Evolutionary conservation across 1,140 invertebrate genomes (phyloP).

Genomic region (Diploscapter pachys): DNA sequence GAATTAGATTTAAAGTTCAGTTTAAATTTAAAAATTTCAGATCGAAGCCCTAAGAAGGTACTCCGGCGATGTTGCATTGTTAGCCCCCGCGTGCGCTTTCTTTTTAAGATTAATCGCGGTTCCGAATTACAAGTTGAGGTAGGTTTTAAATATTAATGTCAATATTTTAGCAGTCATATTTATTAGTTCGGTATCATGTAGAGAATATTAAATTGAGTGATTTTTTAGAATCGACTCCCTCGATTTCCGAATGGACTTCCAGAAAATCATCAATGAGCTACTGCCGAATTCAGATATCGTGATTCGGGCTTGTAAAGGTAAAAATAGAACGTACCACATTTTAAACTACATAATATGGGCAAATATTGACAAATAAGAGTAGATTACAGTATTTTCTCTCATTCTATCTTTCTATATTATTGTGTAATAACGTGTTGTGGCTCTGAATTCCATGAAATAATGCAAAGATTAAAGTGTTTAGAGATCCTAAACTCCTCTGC

Average conservation of each 20-base stretch:
- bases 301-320: constrained; percentile 3
- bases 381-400: not conserved
- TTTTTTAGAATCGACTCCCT: constrained; percentile 17
- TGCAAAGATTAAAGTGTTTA: not conserved
- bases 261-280: constrained; percentile 10
- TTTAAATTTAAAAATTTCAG: constrained; percentile 2
- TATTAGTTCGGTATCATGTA: not conserved
- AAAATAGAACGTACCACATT: not conserved
- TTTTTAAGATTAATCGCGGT: constrained; percentile 26
- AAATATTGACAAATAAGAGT: not conserved
- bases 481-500: constrained; percentile 22
- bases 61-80: constrained; percentile 19
- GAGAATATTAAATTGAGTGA: not conserved
- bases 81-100: constrained; percentile 22
- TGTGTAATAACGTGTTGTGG: not conserved
- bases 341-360: not conserved
- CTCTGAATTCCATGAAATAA: not conserved
- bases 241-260: constrained; percentile 13
- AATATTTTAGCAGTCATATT: not conserved
- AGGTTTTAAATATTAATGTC: not conserved
- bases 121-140: constrained; percentile 19
- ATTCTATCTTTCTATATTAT: not conserved
- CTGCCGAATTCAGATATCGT: not conserved
- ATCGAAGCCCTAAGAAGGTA: constrained; percentile 25
- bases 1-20: not conserved